Base-by-base conservation (phyloP, 2,888 invertebrate species). In the Thera obeliscata region DNA sequence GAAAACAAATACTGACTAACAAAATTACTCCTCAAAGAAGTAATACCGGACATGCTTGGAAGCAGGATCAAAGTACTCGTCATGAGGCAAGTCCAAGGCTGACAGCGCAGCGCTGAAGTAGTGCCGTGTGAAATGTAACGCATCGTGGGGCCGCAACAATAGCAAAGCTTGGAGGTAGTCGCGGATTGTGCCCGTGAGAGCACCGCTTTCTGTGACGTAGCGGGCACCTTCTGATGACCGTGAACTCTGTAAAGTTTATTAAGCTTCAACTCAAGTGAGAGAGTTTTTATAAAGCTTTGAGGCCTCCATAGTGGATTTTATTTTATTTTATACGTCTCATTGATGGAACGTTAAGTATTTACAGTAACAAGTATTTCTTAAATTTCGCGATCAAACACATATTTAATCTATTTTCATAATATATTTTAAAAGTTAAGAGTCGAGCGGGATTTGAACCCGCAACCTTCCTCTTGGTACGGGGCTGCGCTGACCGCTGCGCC, bases 81-180 rank as follows among this genome's bases (percentile, higher is more conserved):
- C 88, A 65, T 91, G 89, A 0, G 94, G 94, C 41, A 95, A 76
- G 72, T 92, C 91, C 49, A 93, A 78, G 0, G 94, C 89, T 1
- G 92, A 91, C 0, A 94, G 81, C n/a, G 90, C 90, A 5, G 89
- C 81, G 62, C 87, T 82, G 79, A 95, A 95, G 78, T 94, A 95
- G 69, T 94, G 92, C 50, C 90, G 87, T 1, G 95, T 95, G 80
- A 95, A 95, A 63, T 94, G 90, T 4, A 95, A 69, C 1, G 94
- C 91, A 62, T 95, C 94, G n/a, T 90, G 86, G 0, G 95, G 94
- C 70, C 94, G 94, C 76, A 95, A 85, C 48, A 95, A 79, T 49
- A 96, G 86, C 63, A 96, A 85, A 0, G 94, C 89, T 78, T 95
- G 94, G 11, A 95, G 88, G 74, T 95, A 96, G 81, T 96, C 96